These are phyloP conservation scores for Spicauda simplicius DNA, from an alignment of 2,888 invertebrate species.

Conservation along the genomic window DNA sequence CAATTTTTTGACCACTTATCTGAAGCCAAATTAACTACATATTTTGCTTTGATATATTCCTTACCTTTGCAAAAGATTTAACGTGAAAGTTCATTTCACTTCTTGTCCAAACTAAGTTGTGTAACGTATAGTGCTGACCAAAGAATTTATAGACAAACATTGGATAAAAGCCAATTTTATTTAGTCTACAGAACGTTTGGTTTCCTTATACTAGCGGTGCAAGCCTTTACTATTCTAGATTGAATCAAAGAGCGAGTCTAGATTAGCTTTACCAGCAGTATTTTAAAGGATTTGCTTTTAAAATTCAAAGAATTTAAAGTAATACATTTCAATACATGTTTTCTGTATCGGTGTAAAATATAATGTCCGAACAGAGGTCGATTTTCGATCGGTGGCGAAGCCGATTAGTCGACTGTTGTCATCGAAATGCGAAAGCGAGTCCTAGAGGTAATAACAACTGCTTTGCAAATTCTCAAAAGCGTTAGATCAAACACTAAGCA, in stretches of 20 bases:
- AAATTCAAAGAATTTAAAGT: no score
- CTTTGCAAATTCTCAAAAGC: no score
- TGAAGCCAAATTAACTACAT: no score
- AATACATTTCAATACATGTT: no score
- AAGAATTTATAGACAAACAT: conserved; percentile 10
- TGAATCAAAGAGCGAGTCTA: conserved; percentile 13
- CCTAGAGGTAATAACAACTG: no score
- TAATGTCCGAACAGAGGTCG: no score
- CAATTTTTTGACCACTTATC: no score
- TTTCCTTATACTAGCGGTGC: not conserved
- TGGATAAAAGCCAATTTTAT: conserved; percentile 23
- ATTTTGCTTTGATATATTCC: not conserved
- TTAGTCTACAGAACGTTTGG: conserved; percentile 6
- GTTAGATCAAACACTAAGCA: no score
- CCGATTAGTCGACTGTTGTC: no score
- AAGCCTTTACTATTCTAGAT: conserved; percentile 12
- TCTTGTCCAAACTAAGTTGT: not conserved
- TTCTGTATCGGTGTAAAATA: no score
- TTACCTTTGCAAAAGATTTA: not conserved
- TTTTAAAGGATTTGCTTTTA: not conserved
- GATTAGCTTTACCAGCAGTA: conserved; percentile 5
- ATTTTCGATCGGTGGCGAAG: no score
- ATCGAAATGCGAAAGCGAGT: no score
- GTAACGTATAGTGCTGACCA: not conserved
- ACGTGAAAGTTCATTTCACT: not conserved